Base-by-base conservation (phyloP, 2,797 vertebrate species). In the Gallinago solitaria region DNA sequence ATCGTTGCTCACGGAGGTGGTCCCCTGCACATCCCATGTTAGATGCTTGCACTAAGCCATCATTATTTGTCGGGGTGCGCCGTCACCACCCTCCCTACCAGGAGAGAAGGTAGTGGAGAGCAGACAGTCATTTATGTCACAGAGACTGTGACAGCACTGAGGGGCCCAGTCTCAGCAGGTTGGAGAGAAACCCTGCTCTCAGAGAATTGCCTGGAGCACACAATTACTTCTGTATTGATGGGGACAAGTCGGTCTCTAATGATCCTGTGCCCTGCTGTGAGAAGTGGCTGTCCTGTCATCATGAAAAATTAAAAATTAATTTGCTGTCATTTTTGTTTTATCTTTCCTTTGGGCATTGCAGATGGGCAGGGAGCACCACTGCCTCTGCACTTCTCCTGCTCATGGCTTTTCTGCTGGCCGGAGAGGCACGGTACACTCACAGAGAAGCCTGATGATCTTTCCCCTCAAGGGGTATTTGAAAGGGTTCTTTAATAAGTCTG, bases 11-110 rank as follows among this genome's bases (percentile, higher is more conserved):
- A 9, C 0, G 3, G 57, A 47, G 15, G 2, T 48, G 56, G 77
- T 43, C 41, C 33, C 61, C 67, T 3, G 83, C 68, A 45, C 39
- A 6, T n/a, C 21, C 7, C 0, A 0, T 0, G 1, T 21, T 2
- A 25, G 25, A 9, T 27, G 16, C 16, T 0, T 0, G 1, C 48
- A 32, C 3, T 5, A 28, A 37, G 53, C 32, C 0, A 0, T n/a
- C 80, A 9, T 35, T 12, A 12, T 33, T 32, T 0, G 1, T 10
- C 37, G 21, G n/a, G 41, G 56, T 20, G 43, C 7, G 17, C 28
- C 28, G 6, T 28, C 13, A 12, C 32, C 16, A 13, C 32, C 32
- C 35, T 41, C 37, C 10, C 37, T 37, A 37, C 35, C 32, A 19
- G 73, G 33, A 23, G 15, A 8, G 48, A 30, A 41, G 23, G 4